Evolutionary conservation across 2,113 vertebrate genomes (phyloP), one percentile per base, ranked within the genome.

Genomic region (Larimichthys crocea): DNA sequence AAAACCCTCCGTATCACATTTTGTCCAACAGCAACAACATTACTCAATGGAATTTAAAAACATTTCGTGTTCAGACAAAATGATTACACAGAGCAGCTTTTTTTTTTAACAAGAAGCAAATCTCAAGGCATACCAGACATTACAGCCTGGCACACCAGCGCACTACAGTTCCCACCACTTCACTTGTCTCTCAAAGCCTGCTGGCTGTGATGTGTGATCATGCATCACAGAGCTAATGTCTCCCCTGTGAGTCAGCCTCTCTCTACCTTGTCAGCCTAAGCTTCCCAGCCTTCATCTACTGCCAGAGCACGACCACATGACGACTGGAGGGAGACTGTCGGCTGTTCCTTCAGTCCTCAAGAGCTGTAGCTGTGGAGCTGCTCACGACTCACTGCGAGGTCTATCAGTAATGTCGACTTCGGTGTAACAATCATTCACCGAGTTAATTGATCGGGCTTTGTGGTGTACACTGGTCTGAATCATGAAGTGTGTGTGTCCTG

Each of bases 191-290:
- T 89, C 85, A 70, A 66, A 85, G 81, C 80, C 86, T 75, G 77
- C 77, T 80, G 84, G 76, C 89, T 87, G 79, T 67, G 83, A 87
- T 90, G 90, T 87, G 88, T 82, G 78, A 90, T 90, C 89, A 88
- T 87, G 88, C 87, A 85, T 92, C 90, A 90, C 79, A 83, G 87
- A 87, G 90, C 83, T 90, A 88, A 89, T 89, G 88, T 88, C 82
- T 91, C 91, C 89, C 88, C 86, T 80, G 87, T 94, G 93, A 94
- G 91, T 92, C 92, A 91, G 83, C 77, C 87, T 84, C 66, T 80
- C 85, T 88, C 73, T 78, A 84, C 87, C 88, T 89, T 77, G 90
- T 89, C 91, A 88, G 80, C 81, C 90, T 76, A 48, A 35, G 68
- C 88, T 80, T 86, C 53, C 80, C 84, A 85, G 80, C 76, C 87